A percentile compares a stretch with the other conserved stretches of the same genome.
These are phyloP conservation scores for Coendou prehensilis DNA, from an alignment of 2,797 vertebrate species.

Conservation along the genomic window DNA sequence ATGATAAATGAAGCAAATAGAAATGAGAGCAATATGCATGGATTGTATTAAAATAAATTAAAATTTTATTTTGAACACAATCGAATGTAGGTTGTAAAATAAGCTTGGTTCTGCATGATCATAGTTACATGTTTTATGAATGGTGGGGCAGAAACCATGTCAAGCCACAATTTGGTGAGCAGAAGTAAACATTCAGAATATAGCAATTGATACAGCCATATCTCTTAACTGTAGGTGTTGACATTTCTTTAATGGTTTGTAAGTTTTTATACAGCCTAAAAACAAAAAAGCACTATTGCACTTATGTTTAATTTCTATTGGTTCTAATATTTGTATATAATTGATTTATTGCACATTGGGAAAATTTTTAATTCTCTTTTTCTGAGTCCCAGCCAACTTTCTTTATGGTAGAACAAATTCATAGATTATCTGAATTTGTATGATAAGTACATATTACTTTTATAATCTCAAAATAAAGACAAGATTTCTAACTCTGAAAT, in stretches of 20 bases:
- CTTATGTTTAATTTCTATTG: not conserved
- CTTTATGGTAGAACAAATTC: constrained; percentile 3
- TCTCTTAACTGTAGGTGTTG: not conserved
- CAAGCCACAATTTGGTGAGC: not conserved
- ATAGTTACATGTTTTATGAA: not conserved
- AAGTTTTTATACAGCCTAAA: constrained; percentile 23
- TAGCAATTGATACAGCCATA: not conserved
- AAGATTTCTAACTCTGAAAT: constrained; percentile 38
- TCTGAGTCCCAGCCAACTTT: not conserved
- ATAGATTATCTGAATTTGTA: constrained; percentile 13
- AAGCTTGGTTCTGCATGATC: not conserved
- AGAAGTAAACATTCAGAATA: not conserved
- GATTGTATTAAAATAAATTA: not conserved
- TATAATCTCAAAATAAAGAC: not conserved
- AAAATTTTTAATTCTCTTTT: constrained; percentile 27
- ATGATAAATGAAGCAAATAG: not conserved
- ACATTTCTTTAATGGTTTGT: not conserved
- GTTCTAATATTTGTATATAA: not conserved
- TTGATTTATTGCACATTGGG: not conserved
- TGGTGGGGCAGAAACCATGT: not conserved
- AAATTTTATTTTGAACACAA: not conserved
- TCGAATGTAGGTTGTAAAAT: not conserved
- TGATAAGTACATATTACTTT: not conserved
- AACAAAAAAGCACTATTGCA: not conserved
- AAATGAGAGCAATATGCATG: not conserved